These are phyloP conservation scores for Myripristis jacobus DNA, from an alignment of 2,797 vertebrate genomes.

Conservation along the genomic window DNA sequence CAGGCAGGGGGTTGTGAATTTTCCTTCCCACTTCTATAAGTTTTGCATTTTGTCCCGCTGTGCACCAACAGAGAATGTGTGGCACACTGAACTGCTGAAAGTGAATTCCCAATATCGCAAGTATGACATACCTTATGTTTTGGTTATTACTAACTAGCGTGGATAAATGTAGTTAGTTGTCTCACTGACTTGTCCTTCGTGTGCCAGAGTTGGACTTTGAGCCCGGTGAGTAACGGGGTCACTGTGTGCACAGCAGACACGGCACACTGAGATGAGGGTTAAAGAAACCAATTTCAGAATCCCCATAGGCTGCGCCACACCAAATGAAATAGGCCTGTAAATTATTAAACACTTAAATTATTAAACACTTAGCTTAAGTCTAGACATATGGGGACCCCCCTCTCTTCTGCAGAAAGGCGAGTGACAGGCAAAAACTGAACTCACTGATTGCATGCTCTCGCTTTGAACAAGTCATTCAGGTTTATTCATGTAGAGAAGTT, in stretches of 20 bases:
- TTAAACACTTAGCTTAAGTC: background rate
- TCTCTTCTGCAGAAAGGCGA: too few species aligned
- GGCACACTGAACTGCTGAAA: conserved; percentile 4
- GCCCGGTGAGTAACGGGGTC: conserved; percentile 13
- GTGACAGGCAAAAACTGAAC: too few species aligned
- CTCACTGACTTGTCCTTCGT: background rate
- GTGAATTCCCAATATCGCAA: conserved; percentile 6
- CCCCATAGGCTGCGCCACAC: background rate
- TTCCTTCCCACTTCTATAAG: background rate
- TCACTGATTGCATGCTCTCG: too few species aligned
- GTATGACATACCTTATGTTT: background rate
- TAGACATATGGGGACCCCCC: background rate
- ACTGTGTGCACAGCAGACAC: background rate
- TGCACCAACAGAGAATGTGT: background rate
- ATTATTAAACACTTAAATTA: too few species aligned
- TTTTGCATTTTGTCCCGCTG: background rate
- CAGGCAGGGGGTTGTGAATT: background rate
- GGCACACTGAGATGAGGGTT: background rate
- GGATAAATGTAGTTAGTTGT: background rate
- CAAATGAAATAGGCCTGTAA: too few species aligned
- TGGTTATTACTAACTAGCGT: background rate
- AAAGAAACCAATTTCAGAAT: background rate
- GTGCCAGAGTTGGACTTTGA: conserved; percentile 54
- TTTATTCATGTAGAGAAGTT: too few species aligned
- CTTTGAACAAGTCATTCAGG: too few species aligned